Conservation (phyloP, 92 coral and sea anemone genomes). For the Umimayanthus kanabou region DNA sequence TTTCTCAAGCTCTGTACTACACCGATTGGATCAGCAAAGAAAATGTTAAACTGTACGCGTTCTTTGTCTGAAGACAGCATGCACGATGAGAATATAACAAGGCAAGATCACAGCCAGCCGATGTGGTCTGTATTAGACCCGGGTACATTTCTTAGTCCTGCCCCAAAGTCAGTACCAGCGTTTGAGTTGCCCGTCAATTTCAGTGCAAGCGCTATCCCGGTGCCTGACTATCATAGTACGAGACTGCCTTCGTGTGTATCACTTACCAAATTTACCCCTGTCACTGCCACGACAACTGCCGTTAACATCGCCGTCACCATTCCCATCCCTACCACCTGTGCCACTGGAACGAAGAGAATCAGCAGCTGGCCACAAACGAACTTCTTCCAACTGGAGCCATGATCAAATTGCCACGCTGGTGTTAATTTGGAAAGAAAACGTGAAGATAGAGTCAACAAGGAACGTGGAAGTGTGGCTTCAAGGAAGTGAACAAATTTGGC, state of each 20-base stretch:
- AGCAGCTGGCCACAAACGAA: slow-evolving; percentile 15
- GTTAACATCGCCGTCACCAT: not conserved
- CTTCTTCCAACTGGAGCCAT: not conserved
- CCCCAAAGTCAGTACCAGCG: not conserved
- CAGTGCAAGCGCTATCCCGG: not conserved
- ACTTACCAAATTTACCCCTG: slow-evolving; percentile 7
- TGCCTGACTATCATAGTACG: not conserved
- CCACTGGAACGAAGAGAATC: not conserved
- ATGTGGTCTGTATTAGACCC: not conserved
- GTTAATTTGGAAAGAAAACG: no score
- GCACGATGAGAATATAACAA: not conserved
- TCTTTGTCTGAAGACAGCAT: not conserved
- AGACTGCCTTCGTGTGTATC: not conserved
- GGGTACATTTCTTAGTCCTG: not conserved
- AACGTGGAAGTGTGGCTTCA: no score
- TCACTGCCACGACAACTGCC: slow-evolving; percentile 10
- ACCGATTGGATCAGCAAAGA: not conserved
- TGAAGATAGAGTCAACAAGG: no score
- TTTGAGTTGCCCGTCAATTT: no score
- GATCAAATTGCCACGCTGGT: no score
- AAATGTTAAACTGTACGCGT: not conserved
- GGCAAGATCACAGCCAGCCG: not conserved
- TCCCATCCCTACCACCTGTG: not conserved
- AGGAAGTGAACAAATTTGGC: no score
- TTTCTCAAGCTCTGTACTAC: not conserved